A percentile compares a stretch with the other conserved stretches of the same genome.
phyloP scores from a whole-genome alignment of 2,888 invertebrate genomes.

The Salpingus planirostris region DNA sequence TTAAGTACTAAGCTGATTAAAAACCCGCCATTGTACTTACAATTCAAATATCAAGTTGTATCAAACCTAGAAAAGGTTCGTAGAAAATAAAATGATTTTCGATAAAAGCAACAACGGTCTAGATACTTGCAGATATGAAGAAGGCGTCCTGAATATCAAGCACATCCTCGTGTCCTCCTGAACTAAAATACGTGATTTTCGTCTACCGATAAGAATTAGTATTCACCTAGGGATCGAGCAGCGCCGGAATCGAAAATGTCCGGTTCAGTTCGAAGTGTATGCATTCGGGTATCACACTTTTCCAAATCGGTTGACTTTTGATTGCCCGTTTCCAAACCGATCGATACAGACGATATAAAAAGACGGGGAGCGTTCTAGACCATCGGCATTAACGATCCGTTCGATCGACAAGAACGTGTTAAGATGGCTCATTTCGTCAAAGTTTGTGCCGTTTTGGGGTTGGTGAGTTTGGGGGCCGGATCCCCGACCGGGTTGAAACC shows the following conservation, averaged over 20 bases:
- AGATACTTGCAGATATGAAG: slow-evolving; percentile 6
- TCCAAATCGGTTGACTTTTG: slow-evolving; percentile 22
- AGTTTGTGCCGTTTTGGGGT: slow-evolving; percentile 37
- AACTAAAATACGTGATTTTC: too few relatives aligned
- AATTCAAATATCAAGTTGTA: too few relatives aligned
- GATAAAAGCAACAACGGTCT: slow-evolving; percentile 16
- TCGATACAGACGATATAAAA: too few relatives aligned
- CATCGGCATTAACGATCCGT: too few relatives aligned
- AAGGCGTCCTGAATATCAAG: slow-evolving; percentile 12
- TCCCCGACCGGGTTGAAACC: slow-evolving; percentile 52
- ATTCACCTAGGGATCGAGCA: slow-evolving; percentile 3
- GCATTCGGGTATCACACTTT: slow-evolving; percentile 14
- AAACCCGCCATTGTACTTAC: too few relatives aligned
- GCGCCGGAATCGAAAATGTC: slow-evolving; percentile 17
- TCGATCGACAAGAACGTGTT: too few relatives aligned
- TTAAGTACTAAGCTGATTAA: too few relatives aligned
- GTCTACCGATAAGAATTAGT: slow-evolving; percentile 9
- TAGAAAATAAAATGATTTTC: too few relatives aligned
- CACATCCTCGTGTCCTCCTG: slow-evolving; percentile 9
- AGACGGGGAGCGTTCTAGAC: too few relatives aligned
- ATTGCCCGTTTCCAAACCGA: too few relatives aligned
- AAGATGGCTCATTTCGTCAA: too few relatives aligned
- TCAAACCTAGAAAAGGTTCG: too few relatives aligned
- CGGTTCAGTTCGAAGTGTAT: slow-evolving; percentile 17
- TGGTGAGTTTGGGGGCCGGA: slow-evolving; percentile 44